phyloP scores from a whole-genome alignment of 1,140 invertebrate genomes.

The Aphaenogaster floridana region DNA sequence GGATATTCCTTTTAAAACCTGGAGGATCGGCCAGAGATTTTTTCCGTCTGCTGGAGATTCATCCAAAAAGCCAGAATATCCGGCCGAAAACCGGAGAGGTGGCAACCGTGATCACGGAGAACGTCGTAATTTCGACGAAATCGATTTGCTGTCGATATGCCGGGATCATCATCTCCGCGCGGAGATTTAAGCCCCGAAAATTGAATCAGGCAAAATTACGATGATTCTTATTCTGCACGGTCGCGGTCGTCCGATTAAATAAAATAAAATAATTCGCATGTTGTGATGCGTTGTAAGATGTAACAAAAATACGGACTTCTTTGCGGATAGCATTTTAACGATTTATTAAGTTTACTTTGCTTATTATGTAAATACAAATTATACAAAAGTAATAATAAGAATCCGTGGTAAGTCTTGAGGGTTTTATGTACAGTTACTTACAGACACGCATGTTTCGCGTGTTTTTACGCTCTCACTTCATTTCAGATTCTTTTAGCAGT shows the following conservation, averaged over 20 bases:
- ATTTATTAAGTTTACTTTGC: neutral
- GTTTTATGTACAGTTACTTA: neutral
- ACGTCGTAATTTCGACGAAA: neutral
- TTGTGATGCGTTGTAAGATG: neutral
- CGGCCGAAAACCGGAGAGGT: no score
- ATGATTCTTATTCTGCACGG: neutral
- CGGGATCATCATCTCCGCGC: neutral
- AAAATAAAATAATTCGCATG: neutral
- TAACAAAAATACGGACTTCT: neutral
- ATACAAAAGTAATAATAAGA: neutral
- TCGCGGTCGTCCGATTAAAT: neutral
- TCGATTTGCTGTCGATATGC: neutral
- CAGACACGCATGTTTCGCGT: neutral
- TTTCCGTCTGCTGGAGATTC: no score
- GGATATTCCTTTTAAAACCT: no score
- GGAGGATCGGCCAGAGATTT: no score
- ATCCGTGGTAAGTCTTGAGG: neutral
- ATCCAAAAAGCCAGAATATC: no score
- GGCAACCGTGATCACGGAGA: neutral
- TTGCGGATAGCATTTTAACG: no score
- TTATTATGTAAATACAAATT: neutral
- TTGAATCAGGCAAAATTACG: neutral
- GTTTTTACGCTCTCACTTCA: slow-evolving; percentile 21
- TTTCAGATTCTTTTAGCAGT: slow-evolving; percentile 68
- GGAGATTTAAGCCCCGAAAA: neutral